phyloP scores from a whole-genome alignment of 2,797 vertebrate genomes.

The Sardinella longiceps region DNA sequence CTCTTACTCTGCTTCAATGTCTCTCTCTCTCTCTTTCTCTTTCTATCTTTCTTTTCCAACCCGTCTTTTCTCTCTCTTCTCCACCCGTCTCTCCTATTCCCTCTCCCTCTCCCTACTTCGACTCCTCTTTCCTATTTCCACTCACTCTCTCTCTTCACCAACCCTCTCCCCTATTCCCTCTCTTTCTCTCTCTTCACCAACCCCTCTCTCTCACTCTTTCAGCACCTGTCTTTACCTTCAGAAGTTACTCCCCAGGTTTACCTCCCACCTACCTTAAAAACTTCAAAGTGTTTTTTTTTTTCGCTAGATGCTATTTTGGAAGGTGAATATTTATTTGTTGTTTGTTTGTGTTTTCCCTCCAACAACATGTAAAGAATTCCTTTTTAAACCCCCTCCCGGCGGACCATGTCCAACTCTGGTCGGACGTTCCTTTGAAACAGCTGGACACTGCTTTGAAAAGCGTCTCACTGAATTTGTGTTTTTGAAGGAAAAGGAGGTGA shows the following conservation, averaged over 20 bases:
- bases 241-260: not conserved
- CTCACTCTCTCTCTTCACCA: not conserved
- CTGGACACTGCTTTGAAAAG: slow-evolving; percentile 6
- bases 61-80: not conserved
- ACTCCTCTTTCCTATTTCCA: too few relatives aligned
- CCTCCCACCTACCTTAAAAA: not conserved
- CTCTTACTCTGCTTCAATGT: not conserved
- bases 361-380: not conserved
- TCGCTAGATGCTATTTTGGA: not conserved
- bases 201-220: not conserved
- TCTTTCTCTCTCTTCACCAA: not conserved
- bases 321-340: not conserved
- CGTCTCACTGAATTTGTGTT: not conserved
- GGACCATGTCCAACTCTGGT: not conserved
- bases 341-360: slow-evolving; percentile 7
- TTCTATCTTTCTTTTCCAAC: too few relatives aligned
- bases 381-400: not conserved
- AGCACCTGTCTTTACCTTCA: not conserved
- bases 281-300: slow-evolving; percentile 17
- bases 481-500: not conserved
- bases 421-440: slow-evolving; percentile 2
- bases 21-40: not conserved
- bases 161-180: too few relatives aligned
- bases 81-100: not conserved
- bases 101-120: not conserved